Base-by-base conservation (phyloP, 1,140 invertebrate species). In the Zaprionus ornatus region DNA sequence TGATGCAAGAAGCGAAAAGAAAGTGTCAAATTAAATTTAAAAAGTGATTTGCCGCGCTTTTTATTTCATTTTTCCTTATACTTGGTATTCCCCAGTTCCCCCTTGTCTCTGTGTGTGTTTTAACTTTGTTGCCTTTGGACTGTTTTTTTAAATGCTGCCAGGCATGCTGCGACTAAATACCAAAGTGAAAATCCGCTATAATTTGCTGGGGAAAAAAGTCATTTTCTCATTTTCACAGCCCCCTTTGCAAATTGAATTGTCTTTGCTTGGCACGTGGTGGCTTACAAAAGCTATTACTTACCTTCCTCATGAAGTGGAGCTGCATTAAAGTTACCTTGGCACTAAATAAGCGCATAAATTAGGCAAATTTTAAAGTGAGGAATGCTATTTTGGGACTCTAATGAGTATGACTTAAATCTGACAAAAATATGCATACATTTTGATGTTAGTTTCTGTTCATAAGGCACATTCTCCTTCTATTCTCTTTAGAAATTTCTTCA, bases 21-120 rank as follows among this genome's bases (percentile, higher is more conserved):
- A 87, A 88, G 83, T 87, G 83, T 87, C 83, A 87, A 87, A 87
- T 87, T 88, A 83, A 87, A 87, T 87, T 87, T 87, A 84, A 88
- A 88, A 87, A 88, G 84, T 87, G 83, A 87, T 87, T 87, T 87
- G 83, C 77, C 77, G 70, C 75, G 84, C 60, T 84, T 77, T 75
- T 82, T 40, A 50, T 71, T 79, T 68, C 19, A 55, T 72, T 66
- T 50, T 55, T 37, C 15, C 17, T 10, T 25, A 21, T 17, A 48
- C 35, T 42, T 48, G 21, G 48, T 5, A 68, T 25, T 59, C 37
- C 40, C 40, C 2, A 42, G 40, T 7, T 17, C 40, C 5, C 9
- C 7, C 6, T 42, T 10, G 29, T 32, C 3, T 48, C 13, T 55
- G 13, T 56, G 57, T 63, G 37, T 35, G 52, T 69, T 45, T 64